Conservation (phyloP, 2,113 vertebrate genomes). For the Bubo scandiacus region DNA sequence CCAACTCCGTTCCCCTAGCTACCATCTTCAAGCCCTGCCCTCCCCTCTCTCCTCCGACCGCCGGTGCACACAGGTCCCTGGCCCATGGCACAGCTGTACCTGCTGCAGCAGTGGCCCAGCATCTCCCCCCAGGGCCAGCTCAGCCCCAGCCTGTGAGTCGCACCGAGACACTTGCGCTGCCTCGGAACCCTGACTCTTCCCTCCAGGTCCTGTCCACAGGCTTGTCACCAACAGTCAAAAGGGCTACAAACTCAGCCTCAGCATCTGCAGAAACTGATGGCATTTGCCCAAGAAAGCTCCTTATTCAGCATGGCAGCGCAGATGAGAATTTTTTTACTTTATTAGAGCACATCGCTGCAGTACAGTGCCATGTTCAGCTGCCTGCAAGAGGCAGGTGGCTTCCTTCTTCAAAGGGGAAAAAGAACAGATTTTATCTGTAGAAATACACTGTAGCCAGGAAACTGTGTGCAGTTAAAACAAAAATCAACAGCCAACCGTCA, state of each 20-base stretch:
- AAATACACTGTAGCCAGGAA: background rate
- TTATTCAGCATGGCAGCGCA: background rate
- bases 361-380: background rate
- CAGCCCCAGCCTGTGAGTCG: background rate
- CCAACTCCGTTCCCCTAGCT: background rate
- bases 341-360: conserved; percentile 6
- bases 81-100: background rate
- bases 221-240: background rate
- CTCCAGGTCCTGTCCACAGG: rapidly evolving
- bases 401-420: background rate
- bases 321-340: background rate
- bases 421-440: background rate
- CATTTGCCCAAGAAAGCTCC: background rate
- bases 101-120: background rate
- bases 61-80: background rate
- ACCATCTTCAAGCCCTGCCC: background rate
- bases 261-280: background rate
- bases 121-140: background rate
- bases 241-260: background rate
- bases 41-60: background rate
- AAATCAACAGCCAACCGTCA: background rate
- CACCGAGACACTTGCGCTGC: background rate
- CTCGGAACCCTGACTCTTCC: background rate
- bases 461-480: background rate
- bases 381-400: background rate